Base-by-base conservation (phyloP, 2,113 vertebrate genomes). In the Eolophus roseicapilla region DNA sequence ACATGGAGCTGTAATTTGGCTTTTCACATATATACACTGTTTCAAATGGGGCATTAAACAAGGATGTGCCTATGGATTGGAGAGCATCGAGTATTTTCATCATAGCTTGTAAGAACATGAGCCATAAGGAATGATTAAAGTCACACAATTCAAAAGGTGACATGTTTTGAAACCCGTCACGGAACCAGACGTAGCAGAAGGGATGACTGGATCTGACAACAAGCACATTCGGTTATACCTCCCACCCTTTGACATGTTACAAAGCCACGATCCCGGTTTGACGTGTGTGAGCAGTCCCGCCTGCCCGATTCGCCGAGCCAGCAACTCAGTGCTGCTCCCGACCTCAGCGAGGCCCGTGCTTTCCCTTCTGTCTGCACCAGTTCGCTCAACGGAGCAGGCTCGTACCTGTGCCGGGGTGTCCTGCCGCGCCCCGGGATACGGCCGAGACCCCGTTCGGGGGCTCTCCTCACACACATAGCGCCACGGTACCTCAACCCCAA, bases 401-500 rank as follows among this genome's bases (percentile, higher is more conserved):
- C 13, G 2, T 2, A 9, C 1, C 41, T 2, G 52, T 3, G 82
- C 76, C 2, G 47, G 5, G 19, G 17, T 1, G n/a, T 25, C 35
- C 44, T 1, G 52, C 71, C 47, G 2, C 3, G 17, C 3, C 18
- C 64, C 46, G 15, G 33, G 11, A 3, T 1, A 47, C 33, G 39
- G n/a, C 35, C 5, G 16, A 13, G 13, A 1, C 10, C 47, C 39
- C 0, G 49, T 2, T 1, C 1, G 11, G n/a, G 11, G 17, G 7
- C 3, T 11, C 37, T 50, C 46, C 59, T 4, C 35, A 4, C 15
- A 10, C 24, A 17, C 70, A 37, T 37, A 4, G 13, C 3, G 6
- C 31, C 74, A 1, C 37, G 7, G 8, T 5, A 5, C 24, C 46
- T 21, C 24, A 13, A 3, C 64, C 25, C 44, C 59, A 12, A 71